These are phyloP conservation scores for Gymnosoma rotundatum DNA, from an alignment of 2,888 invertebrate species.

Conservation along the genomic window DNA sequence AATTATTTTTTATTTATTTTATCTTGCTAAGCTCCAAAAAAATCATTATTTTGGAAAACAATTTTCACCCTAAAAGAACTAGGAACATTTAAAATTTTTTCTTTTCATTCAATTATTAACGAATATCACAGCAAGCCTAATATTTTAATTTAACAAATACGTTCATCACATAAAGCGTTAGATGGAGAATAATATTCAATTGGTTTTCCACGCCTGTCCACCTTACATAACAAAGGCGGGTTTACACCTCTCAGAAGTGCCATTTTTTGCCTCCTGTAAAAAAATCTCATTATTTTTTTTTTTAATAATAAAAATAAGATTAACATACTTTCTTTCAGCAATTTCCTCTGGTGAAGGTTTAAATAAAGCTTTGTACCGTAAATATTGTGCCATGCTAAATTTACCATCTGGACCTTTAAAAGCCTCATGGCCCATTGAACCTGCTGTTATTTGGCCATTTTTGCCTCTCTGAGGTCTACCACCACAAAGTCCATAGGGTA, in stretches of 20 bases:
- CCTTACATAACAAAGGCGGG: slow-evolving; percentile 71
- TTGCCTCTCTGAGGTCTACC: background rate
- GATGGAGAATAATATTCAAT: slow-evolving; percentile 55
- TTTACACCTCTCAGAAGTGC: slow-evolving; percentile 68
- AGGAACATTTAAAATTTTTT: background rate
- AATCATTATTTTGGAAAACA: background rate
- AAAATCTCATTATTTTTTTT: background rate
- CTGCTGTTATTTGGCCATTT: too few species aligned
- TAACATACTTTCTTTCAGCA: slow-evolving; percentile 66
- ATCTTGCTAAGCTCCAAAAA: too few species aligned
- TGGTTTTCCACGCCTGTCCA: slow-evolving; percentile 73
- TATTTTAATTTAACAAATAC: slow-evolving; percentile 60
- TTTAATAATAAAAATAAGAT: background rate
- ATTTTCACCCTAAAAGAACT: background rate
- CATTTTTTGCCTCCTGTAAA: slow-evolving; percentile 52
- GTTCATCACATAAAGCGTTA: slow-evolving; percentile 28
- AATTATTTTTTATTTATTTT: too few species aligned
- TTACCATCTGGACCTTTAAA: slow-evolving; percentile 51
- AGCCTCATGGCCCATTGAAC: background rate
- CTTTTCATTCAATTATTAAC: background rate
- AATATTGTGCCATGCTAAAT: slow-evolving; percentile 72
- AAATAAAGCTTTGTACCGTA: slow-evolving; percentile 66
- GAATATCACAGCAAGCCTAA: background rate
- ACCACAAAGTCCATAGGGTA: slow-evolving; percentile 46
- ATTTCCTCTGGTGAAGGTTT: slow-evolving; percentile 55